Evolutionary conservation across 2,113 vertebrate species (phyloP).

Genomic region (Paramormyrops kingsleyae): DNA sequence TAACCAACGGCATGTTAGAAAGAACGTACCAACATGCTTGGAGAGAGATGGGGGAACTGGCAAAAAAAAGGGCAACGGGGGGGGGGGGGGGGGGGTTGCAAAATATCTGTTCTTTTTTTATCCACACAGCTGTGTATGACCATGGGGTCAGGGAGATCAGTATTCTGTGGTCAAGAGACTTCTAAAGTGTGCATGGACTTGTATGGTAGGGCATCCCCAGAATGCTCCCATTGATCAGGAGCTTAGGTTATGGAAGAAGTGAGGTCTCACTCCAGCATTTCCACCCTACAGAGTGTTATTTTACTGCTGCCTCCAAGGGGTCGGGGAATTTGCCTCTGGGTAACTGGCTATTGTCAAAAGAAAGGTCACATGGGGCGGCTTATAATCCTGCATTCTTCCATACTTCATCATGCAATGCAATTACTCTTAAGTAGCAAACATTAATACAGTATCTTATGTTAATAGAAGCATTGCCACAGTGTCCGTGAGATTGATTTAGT

Average conservation of each 20-base stretch:
- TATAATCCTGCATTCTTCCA: neutral
- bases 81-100: neutral
- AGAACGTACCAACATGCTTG: neutral
- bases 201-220: conserved; percentile 35
- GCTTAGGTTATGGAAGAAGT: conserved; percentile 14
- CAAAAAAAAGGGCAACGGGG: neutral
- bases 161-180: neutral
- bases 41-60: neutral
- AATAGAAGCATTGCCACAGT: neutral
- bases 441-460: neutral
- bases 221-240: conserved; percentile 38
- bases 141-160: neutral
- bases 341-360: neutral
- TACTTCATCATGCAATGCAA: neutral
- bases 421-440: neutral
- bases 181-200: conserved; percentile 20
- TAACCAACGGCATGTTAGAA: neutral
- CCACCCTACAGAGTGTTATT: neutral
- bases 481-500: neutral
- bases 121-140: conserved; percentile 14
- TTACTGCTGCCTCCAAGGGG: neutral
- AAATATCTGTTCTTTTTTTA: conserved; percentile 12
- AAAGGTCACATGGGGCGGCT: neutral
- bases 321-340: neutral
- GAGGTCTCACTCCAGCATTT: neutral